Percentiles rank a stretch among this genome's conserved stretches.
phyloP scores from a whole-genome alignment of 2,797 vertebrate genomes.

The Diglossa cyanea region DNA sequence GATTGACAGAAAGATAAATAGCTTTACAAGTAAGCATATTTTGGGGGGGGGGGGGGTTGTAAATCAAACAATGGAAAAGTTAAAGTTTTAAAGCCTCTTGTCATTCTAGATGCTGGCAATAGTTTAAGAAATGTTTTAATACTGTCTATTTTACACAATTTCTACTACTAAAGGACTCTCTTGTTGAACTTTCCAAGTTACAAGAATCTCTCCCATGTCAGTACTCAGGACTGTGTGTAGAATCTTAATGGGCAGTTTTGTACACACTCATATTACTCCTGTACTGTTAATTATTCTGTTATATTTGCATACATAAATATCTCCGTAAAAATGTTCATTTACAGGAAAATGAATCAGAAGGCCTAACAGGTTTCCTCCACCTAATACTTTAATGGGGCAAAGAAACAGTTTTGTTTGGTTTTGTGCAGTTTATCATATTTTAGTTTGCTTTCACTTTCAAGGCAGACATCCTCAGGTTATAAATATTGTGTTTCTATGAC shows the following conservation, averaged over 20 bases:
- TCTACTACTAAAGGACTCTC: neutral
- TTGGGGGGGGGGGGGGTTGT: neutral
- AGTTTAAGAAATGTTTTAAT: neutral
- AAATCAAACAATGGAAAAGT: neutral
- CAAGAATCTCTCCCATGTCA: neutral
- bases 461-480: neutral
- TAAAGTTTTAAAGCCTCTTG: neutral
- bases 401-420: neutral
- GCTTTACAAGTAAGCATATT: neutral
- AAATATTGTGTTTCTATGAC: neutral
- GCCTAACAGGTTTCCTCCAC: neutral
- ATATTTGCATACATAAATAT: neutral
- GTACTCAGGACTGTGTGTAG: neutral
- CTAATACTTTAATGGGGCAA: neutral
- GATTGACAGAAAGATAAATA: neutral
- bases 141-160: neutral
- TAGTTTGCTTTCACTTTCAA: neutral
- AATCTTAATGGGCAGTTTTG: constrained; percentile 5
- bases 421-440: neutral
- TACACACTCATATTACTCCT: neutral
- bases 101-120: neutral
- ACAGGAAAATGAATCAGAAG: neutral
- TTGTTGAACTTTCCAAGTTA: neutral
- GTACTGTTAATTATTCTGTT: neutral
- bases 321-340: neutral